Evolutionary conservation across 2,888 invertebrate species (phyloP).

Genomic region (Cheilosia vernalis): DNA sequence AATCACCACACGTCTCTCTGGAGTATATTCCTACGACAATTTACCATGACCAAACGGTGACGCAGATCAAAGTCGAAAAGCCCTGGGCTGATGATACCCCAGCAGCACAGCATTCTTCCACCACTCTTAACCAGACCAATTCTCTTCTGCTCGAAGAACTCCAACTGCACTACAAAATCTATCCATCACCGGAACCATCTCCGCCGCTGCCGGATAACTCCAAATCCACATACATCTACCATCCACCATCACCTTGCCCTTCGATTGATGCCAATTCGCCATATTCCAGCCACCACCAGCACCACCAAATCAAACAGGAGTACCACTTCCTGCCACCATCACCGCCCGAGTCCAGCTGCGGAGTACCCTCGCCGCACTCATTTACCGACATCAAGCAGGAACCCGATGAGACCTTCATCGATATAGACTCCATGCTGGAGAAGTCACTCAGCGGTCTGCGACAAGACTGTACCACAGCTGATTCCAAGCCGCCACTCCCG

Average conservation of each 20-base stretch:
- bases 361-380: conserved; percentile 84
- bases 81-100: conserved; percentile 78
- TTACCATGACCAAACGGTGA: conserved; percentile 76
- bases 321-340: conserved; percentile 85
- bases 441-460: conserved; percentile 76
- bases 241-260: conserved; percentile 81
- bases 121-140: conserved; percentile 66
- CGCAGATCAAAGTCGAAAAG: conserved; percentile 82
- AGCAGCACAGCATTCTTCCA: conserved; percentile 51
- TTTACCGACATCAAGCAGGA: conserved; percentile 81
- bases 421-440: conserved; percentile 80
- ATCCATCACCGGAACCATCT: conserved; percentile 70
- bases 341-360: conserved; percentile 85
- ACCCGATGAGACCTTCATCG: conserved; percentile 81
- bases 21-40: conserved; percentile 79
- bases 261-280: conserved; percentile 79
- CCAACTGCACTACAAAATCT: conserved; percentile 76
- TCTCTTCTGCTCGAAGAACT: conserved; percentile 76
- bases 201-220: conserved; percentile 59
- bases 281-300: conserved; percentile 33
- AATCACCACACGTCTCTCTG: conserved; percentile 67
- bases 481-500: conserved; percentile 53
- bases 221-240: conserved; percentile 63
- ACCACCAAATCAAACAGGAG: conserved; percentile 83
- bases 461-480: conserved; percentile 63